phyloP scores from a whole-genome alignment of 2,113 vertebrate genomes.

The Panurus biarmicus region DNA sequence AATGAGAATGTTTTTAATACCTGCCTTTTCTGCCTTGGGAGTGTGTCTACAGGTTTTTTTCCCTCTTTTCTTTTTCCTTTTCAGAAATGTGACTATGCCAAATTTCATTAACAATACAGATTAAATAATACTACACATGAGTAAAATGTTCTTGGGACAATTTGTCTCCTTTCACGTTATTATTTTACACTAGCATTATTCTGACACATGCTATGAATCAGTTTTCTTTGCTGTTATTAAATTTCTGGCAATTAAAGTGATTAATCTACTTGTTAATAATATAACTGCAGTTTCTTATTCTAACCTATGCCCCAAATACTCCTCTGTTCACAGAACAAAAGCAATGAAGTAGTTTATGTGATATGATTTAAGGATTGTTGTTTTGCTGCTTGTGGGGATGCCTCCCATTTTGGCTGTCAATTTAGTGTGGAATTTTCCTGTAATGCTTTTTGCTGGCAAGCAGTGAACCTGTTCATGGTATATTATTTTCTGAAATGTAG shows the following conservation, averaged over 20 bases:
- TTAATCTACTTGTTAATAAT: slow-evolving; percentile 14
- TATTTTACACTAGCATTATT: background rate
- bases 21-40: background rate
- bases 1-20: background rate
- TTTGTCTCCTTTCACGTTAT: background rate
- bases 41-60: background rate
- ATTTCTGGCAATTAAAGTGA: slow-evolving; percentile 8
- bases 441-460: background rate
- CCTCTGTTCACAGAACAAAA: background rate
- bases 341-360: background rate
- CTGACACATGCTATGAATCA: background rate
- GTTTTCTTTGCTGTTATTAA: background rate
- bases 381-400: background rate
- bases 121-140: background rate
- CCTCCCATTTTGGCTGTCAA: background rate
- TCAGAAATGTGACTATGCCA: background rate
- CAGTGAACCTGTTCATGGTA: background rate
- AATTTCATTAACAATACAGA: background rate
- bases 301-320: background rate
- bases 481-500: background rate
- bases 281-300: background rate
- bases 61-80: background rate
- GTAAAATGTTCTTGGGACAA: background rate
- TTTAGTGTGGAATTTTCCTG: background rate
- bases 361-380: background rate